Conservation (phyloP, 2,888 invertebrate genomes). For the Microplitis deprimator region DNA sequence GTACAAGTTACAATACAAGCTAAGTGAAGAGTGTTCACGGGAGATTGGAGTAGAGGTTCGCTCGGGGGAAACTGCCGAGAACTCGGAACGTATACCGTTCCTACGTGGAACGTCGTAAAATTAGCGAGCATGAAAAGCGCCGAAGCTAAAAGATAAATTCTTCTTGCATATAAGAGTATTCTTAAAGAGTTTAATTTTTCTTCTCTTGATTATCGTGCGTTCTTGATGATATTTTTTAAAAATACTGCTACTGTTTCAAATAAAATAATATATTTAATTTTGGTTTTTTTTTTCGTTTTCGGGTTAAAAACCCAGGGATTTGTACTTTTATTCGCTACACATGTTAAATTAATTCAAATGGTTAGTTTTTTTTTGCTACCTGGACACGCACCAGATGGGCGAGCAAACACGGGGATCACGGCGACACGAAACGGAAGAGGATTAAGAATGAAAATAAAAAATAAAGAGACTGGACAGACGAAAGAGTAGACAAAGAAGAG, state of each 20-base stretch:
- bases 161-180: not conserved
- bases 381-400: not conserved
- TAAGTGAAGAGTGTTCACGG: conserved; percentile 7
- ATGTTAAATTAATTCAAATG: conserved; percentile 21
- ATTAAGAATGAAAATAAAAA: conserved; percentile 8
- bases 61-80: conserved; percentile 14
- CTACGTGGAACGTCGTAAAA: conserved; percentile 29
- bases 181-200: no score
- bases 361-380: conserved; percentile 1
- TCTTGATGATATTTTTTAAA: not conserved
- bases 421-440: conserved; percentile 14
- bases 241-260: not conserved
- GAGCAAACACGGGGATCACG: conserved; percentile 15
- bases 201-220: no score
- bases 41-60: conserved; percentile 15
- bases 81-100: conserved; percentile 5
- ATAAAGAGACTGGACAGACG: not conserved
- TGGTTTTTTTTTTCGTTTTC: no score
- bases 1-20: conserved; percentile 1
- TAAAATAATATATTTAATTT: no score
- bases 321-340: conserved; percentile 19
- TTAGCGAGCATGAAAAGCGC: conserved; percentile 26
- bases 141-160: conserved; percentile 11
- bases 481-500: not conserved
- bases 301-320: not conserved